Conservation (phyloP, 2,888 invertebrate species). For the Agriopis leucophaearia region DNA sequence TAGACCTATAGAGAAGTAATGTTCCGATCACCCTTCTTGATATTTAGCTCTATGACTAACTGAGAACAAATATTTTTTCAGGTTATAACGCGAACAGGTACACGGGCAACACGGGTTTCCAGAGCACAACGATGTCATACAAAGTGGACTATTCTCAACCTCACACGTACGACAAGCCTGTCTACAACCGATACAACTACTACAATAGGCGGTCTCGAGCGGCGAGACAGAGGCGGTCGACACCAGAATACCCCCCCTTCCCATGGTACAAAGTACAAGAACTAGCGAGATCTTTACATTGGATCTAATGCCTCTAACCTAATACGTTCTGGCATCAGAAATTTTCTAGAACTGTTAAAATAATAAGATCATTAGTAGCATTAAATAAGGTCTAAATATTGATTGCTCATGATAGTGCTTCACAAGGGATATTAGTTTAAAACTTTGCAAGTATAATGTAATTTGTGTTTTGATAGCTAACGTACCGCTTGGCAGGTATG, state of each 20-base stretch:
- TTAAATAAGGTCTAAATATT: background rate
- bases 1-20: no score
- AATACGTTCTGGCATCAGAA: background rate
- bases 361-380: background rate
- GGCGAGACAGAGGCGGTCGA: conserved; percentile 71
- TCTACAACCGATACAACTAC: conserved; percentile 79
- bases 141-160: conserved; percentile 84
- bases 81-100: conserved; percentile 78
- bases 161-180: conserved; percentile 77
- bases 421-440: no score
- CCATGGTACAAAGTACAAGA: conserved; percentile 93
- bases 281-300: conserved; percentile 89
- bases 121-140: conserved; percentile 81
- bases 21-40: no score
- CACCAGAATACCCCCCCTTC: conserved; percentile 87
- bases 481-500: no score
- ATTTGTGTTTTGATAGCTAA: no score
- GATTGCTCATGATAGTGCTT: background rate
- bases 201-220: conserved; percentile 80
- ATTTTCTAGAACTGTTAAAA: background rate
- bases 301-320: conserved; percentile 78
- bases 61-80: conserved; percentile 50
- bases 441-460: no score
- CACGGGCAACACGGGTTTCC: conserved; percentile 71
- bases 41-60: no score